These are phyloP conservation scores for Phocoena phocoena DNA, from an alignment of 2,113 vertebrate species.

Conservation along the genomic window DNA sequence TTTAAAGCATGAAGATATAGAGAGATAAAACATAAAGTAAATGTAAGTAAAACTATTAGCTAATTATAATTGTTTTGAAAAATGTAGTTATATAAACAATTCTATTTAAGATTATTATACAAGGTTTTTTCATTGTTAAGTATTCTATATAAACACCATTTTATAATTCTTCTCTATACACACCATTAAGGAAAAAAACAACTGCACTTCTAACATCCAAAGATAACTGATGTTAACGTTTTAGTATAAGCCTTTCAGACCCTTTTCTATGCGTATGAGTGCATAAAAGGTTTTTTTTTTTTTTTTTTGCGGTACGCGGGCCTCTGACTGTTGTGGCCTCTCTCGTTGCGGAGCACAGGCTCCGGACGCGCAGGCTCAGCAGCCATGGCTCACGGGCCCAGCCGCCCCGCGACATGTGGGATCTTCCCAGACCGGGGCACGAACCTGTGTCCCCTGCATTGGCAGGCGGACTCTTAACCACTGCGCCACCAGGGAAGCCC, in stretches of 20 bases:
- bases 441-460: too few species aligned
- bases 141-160: not conserved
- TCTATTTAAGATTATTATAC: conserved; percentile 1
- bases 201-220: not conserved
- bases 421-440: too few species aligned
- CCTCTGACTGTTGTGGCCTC: too few species aligned
- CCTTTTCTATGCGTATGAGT: not conserved
- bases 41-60: not conserved
- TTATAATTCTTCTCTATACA: not conserved
- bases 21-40: not conserved
- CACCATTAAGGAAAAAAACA: not conserved
- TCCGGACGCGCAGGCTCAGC: too few species aligned
- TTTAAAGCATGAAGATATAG: not conserved
- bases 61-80: not conserved
- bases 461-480: too few species aligned
- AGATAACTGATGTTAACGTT: not conserved
- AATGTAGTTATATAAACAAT: not conserved
- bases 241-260: not conserved
- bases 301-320: too few species aligned
- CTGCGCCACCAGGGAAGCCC: too few species aligned
- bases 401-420: too few species aligned
- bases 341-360: too few species aligned
- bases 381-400: too few species aligned
- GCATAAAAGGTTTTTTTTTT: not conserved
- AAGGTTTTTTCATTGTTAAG: not conserved